Conservation (phyloP, 2,888 invertebrate species). For the Nomada fabriciana region DNA sequence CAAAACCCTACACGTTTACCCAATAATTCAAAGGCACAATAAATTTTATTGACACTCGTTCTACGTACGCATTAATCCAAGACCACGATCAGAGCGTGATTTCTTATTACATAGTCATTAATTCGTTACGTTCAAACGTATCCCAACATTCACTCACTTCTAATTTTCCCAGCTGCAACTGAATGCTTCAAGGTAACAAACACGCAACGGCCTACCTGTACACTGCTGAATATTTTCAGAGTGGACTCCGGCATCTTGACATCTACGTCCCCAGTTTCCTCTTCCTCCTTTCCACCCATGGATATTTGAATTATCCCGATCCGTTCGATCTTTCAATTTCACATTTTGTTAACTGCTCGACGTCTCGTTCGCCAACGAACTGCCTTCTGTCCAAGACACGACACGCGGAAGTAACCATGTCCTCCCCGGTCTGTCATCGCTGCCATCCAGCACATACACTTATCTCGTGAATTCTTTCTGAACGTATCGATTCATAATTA, state of each 20-base stretch:
- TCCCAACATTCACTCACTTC: background rate
- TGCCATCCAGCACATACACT: background rate
- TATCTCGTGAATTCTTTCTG: background rate
- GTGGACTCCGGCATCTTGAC: constrained; percentile 74
- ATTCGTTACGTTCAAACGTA: background rate
- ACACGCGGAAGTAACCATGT: constrained; percentile 40
- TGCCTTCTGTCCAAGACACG: constrained; percentile 29
- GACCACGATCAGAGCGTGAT: background rate
- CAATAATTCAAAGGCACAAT: constrained; percentile 23
- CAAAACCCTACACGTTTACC: constrained; percentile 11
- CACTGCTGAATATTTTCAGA: constrained; percentile 74
- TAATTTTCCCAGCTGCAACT: background rate
- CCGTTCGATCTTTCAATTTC: constrained; percentile 45
- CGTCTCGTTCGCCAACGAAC: constrained; percentile 47
- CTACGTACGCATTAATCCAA: background rate
- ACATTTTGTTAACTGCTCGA: constrained; percentile 57
- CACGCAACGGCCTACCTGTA: constrained; percentile 68
- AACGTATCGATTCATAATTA: background rate
- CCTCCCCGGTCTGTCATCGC: constrained; percentile 46
- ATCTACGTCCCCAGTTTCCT: constrained; percentile 42
- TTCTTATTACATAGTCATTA: background rate
- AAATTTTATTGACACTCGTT: background rate
- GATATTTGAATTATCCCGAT: constrained; percentile 55
- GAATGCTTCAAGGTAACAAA: too few species aligned
- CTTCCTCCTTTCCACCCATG: constrained; percentile 49